Conservation (phyloP, 1,140 invertebrate species). For the Nilaparvata lugens region DNA sequence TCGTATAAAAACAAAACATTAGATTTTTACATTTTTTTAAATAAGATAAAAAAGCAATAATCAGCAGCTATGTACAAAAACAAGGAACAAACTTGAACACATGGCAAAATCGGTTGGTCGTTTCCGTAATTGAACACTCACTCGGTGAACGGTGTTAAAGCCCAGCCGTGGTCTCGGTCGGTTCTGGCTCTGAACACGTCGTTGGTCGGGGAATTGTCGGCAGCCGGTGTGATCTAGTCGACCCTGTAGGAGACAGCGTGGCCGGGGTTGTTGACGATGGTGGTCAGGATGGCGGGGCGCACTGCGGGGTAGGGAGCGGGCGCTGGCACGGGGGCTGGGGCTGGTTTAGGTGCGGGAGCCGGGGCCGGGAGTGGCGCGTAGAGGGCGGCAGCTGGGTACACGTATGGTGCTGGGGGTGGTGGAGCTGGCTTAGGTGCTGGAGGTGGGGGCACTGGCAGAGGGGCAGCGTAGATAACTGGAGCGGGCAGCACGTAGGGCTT, state of each 20-base stretch:
- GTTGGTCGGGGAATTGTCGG: neutral
- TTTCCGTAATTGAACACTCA: neutral
- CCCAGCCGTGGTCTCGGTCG: conserved; percentile 9
- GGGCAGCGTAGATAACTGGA: conserved; percentile 5
- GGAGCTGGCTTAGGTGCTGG: conserved; percentile 12
- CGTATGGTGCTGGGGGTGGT: conserved; percentile 22
- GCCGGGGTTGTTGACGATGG: conserved; percentile 34
- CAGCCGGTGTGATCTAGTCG: conserved; percentile 25
- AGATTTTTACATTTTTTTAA: too few relatives aligned
- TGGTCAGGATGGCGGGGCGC: conserved; percentile 35
- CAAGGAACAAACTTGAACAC: too few relatives aligned
- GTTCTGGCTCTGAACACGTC: conserved; percentile 6
- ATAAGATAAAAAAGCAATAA: too few relatives aligned
- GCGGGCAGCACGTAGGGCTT: neutral
- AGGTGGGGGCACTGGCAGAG: conserved; percentile 27
- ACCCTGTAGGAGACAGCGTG: conserved; percentile 35
- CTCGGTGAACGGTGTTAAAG: conserved; percentile 1
- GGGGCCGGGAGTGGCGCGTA: conserved; percentile 40
- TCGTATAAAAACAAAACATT: too few relatives aligned
- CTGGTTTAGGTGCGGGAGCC: conserved; percentile 33
- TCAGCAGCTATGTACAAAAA: too few relatives aligned
- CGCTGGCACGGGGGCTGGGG: conserved; percentile 17
- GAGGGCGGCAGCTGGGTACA: conserved; percentile 5
- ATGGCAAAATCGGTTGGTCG: too few relatives aligned
- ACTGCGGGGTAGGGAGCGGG: conserved; percentile 29